These are phyloP conservation scores for Notothenia rossii DNA, from an alignment of 2,113 vertebrate genomes.

Conservation along the genomic window DNA sequence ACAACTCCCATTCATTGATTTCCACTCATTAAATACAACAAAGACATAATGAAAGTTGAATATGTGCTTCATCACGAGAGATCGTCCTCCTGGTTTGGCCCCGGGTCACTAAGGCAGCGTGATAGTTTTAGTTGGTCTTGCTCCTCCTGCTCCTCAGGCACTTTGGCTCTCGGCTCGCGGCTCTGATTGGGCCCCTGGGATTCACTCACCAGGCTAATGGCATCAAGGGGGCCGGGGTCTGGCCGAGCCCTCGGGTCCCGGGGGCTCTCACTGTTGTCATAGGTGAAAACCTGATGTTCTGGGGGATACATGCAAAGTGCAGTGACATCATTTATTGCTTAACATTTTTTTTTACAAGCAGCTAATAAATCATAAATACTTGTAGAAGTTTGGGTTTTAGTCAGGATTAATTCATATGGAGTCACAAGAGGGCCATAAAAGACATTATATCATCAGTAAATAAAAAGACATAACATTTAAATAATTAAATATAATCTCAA, in stretches of 20 bases:
- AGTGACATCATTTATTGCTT: too few species aligned
- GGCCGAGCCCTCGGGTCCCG: conserved; percentile 81
- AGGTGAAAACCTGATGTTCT: conserved; percentile 88
- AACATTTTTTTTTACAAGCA: background rate
- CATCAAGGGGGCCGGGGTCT: conserved; percentile 76
- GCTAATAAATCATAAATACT: background rate
- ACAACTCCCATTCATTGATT: background rate
- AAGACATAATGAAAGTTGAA: background rate
- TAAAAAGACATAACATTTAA: too few species aligned
- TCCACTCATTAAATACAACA: background rate
- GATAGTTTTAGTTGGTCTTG: conserved; percentile 81
- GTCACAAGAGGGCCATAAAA: too few species aligned
- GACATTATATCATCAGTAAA: too few species aligned
- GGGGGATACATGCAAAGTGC: background rate
- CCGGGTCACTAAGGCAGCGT: conserved; percentile 92
- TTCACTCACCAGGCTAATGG: conserved; percentile 81
- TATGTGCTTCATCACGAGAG: conserved; percentile 62
- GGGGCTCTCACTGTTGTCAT: conserved; percentile 58
- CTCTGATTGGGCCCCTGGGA: conserved; percentile 59
- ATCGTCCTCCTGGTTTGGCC: conserved; percentile 86
- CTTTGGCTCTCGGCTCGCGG: background rate
- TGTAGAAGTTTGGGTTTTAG: background rate
- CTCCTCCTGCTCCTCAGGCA: conserved; percentile 80
- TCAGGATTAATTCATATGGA: too few species aligned
- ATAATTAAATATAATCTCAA: too few species aligned